Evolutionary conservation across 2,888 invertebrate genomes (phyloP).

Genomic region (Caenorhabditis imperialis): DNA sequence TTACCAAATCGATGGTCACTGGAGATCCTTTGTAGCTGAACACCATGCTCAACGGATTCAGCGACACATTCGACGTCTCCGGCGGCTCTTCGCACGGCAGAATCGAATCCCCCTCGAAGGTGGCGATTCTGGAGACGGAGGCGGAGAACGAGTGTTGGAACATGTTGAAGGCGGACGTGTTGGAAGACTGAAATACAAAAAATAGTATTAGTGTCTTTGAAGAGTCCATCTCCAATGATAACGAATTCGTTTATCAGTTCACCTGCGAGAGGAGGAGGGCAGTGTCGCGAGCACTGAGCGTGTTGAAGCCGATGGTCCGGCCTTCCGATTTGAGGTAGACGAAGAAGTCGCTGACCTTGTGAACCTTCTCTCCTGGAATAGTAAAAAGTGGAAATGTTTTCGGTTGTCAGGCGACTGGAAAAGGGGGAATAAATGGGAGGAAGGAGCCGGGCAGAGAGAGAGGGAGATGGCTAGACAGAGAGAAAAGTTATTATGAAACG

Average conservation of each 20-base stretch:
- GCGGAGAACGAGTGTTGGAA: constrained; percentile 57
- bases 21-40: constrained; percentile 64
- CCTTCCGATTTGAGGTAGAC: constrained; percentile 50
- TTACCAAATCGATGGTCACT: constrained; percentile 62
- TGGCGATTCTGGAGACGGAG: constrained; percentile 47
- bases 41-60: constrained; percentile 64
- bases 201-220: not conserved
- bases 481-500: too few relatives aligned
- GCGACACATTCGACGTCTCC: constrained; percentile 52
- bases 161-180: constrained; percentile 55
- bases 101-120: constrained; percentile 42
- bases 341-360: constrained; percentile 56
- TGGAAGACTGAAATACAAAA: constrained; percentile 39
- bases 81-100: constrained; percentile 32
- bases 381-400: not conserved
- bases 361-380: constrained; percentile 54
- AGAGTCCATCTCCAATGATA: not conserved
- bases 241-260: not conserved
- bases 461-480: too few relatives aligned
- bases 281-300: constrained; percentile 60
- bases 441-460: constrained; percentile 3
- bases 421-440: constrained; percentile 33
- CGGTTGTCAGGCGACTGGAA: constrained; percentile 44
- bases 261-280: constrained; percentile 57
- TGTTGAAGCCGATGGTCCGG: constrained; percentile 64